These are phyloP conservation scores for Oryzias sinensis DNA, from an alignment of 2,797 vertebrate species.

Conservation along the genomic window DNA sequence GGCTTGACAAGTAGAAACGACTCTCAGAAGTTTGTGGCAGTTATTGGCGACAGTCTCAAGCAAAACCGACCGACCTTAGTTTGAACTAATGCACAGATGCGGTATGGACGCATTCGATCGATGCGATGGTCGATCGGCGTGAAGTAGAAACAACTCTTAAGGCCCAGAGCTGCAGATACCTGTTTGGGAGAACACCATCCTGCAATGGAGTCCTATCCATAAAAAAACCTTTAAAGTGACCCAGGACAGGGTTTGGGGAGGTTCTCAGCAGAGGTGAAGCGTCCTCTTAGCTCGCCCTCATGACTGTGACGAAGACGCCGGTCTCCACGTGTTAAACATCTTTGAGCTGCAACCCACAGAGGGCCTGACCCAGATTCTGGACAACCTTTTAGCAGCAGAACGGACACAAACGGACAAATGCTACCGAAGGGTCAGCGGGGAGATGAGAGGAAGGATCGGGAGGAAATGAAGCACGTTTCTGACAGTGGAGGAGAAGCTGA, in stretches of 20 bases:
- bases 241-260: not conserved
- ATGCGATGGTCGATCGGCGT: too few relatives aligned
- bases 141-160: too few relatives aligned
- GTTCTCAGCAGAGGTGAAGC: not conserved
- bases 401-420: conserved; percentile 2
- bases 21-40: too few relatives aligned
- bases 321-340: not conserved
- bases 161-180: too few relatives aligned
- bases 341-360: conserved; percentile 7
- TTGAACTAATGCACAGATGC: too few relatives aligned
- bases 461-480: not conserved
- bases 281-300: not conserved
- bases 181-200: not conserved
- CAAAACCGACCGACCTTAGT: too few relatives aligned
- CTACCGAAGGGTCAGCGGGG: conserved; percentile 5
- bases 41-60: too few relatives aligned
- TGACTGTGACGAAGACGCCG: not conserved
- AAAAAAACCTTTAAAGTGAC: not conserved
- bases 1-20: too few relatives aligned
- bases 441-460: conserved; percentile 3
- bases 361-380: conserved; percentile 12
- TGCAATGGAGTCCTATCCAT: not conserved
- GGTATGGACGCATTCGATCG: too few relatives aligned
- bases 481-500: not conserved
- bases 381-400: conserved; percentile 31